Evolutionary conservation across 2,888 invertebrate genomes (phyloP).

Genomic region (Mongoloraphidia duomilia): DNA sequence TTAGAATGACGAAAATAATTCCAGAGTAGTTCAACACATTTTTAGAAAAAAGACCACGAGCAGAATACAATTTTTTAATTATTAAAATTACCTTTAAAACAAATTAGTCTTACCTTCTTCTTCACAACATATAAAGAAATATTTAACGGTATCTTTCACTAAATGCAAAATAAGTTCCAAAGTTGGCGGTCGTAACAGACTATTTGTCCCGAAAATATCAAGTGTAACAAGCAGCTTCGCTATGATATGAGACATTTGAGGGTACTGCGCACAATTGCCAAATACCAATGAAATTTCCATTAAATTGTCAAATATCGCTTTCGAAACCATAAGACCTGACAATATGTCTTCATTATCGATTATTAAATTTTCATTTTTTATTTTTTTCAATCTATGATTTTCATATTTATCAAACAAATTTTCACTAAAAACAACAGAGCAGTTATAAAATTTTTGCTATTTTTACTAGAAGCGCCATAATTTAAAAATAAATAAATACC

Average conservation of each 20-base stretch:
- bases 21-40: no score
- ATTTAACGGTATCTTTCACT: conserved; percentile 54
- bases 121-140: conserved; percentile 60
- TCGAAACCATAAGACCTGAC: conserved; percentile 26
- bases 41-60: no score
- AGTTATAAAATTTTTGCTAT: no score
- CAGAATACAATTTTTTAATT: background rate
- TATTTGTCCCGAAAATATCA: conserved; percentile 42
- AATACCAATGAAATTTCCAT: conserved; percentile 30
- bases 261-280: conserved; percentile 26
- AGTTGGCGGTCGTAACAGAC: conserved; percentile 33
- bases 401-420: background rate
- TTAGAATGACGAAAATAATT: no score
- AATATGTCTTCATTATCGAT: background rate
- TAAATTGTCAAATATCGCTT: conserved; percentile 33
- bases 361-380: background rate
- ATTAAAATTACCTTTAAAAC: background rate
- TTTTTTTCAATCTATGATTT: background rate
- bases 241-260: conserved; percentile 34
- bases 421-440: background rate
- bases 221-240: conserved; percentile 49
- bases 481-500: no score
- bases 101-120: conserved; percentile 42
- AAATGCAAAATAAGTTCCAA: conserved; percentile 53
- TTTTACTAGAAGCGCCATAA: no score